These are phyloP conservation scores for Typhlichthys eigenmanni DNA, from an alignment of 2,797 vertebrate genomes.

Conservation along the genomic window DNA sequence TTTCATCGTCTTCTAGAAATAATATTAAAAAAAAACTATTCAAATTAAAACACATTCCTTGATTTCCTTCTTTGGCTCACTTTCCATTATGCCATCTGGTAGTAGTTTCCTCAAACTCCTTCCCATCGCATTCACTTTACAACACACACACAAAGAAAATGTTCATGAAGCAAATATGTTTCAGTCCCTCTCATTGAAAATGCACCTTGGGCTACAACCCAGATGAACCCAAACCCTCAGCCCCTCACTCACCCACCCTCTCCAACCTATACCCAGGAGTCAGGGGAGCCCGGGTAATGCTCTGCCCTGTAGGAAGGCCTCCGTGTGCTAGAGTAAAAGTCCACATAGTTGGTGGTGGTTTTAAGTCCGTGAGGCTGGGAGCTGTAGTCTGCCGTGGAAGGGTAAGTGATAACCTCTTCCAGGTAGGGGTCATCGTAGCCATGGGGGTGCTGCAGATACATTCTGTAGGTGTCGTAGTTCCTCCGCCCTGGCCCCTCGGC, in stretches of 20 bases:
- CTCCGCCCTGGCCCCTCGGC: constrained; percentile 85
- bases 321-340: constrained; percentile 94
- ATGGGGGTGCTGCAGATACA: constrained; percentile 92
- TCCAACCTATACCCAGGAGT: constrained; percentile 92
- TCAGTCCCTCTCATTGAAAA: constrained; percentile 14
- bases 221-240: background rate
- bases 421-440: constrained; percentile 92
- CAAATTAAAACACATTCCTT: constrained; percentile 69
- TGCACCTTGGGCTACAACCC: background rate
- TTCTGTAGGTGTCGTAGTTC: constrained; percentile 91
- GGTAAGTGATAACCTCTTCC: constrained; percentile 90
- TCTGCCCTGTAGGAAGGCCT: constrained; percentile 91
- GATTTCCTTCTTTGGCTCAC: constrained; percentile 86
- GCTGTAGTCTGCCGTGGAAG: constrained; percentile 84
- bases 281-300: constrained; percentile 95
- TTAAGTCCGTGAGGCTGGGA: constrained; percentile 90
- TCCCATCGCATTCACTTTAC: constrained; percentile 48
- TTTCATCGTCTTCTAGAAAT: constrained; percentile 70
- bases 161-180: constrained; percentile 57
- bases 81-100: constrained; percentile 78
- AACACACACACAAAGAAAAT: constrained; percentile 46
- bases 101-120: constrained; percentile 54
- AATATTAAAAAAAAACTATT: constrained; percentile 40
- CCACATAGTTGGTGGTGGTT: constrained; percentile 91
- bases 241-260: background rate